A percentile compares a stretch with the other conserved stretches of the same genome.
Conservation (phyloP, 2,888 invertebrate genomes). For the Noctua pronuba region DNA sequence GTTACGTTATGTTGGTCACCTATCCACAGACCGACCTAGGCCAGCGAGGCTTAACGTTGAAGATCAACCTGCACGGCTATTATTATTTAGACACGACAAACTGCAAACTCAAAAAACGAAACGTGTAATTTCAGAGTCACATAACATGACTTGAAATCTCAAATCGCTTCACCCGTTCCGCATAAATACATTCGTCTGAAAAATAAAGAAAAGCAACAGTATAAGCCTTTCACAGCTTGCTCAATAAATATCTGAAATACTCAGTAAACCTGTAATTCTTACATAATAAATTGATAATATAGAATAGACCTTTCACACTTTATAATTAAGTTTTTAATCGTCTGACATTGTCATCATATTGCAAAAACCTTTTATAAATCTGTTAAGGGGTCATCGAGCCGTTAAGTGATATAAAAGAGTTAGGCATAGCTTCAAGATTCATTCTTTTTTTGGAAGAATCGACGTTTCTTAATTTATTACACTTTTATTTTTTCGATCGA, state of each 20-base stretch:
- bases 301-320: conserved; percentile 42
- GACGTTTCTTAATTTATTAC: conserved; percentile 13
- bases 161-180: conserved; percentile 34
- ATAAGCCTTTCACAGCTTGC: conserved; percentile 31
- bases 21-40: too few species aligned
- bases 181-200: conserved; percentile 16
- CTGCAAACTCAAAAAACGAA: too few species aligned
- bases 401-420: conserved; percentile 6
- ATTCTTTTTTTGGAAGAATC: conserved; percentile 18
- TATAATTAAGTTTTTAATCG: conserved; percentile 42
- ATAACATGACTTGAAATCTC: neutral
- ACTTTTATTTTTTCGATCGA: conserved; percentile 18
- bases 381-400: conserved; percentile 25
- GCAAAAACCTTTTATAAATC: conserved; percentile 32
- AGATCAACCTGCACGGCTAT: too few species aligned
- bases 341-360: conserved; percentile 25
- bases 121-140: neutral
- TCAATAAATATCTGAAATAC: conserved; percentile 39
- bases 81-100: too few species aligned
- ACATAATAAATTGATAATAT: conserved; percentile 37
- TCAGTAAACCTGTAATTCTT: conserved; percentile 29
- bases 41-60: too few species aligned
- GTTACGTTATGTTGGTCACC: too few species aligned
- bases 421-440: conserved; percentile 1
- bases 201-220: conserved; percentile 6